phyloP scores from a whole-genome alignment of 2,888 invertebrate species.

The Acrocyrtus sp. region DNA sequence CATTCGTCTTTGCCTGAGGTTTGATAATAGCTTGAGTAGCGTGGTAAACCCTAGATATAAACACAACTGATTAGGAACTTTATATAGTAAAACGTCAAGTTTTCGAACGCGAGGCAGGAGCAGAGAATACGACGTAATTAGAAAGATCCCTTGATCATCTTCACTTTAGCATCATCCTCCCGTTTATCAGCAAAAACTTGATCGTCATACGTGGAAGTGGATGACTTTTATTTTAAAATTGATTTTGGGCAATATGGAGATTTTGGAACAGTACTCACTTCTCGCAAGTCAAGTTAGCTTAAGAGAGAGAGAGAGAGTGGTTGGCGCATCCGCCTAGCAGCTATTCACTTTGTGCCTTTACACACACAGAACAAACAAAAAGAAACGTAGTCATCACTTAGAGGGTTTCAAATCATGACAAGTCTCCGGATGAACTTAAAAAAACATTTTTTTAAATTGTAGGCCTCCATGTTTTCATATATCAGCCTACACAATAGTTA shows the following conservation, averaged over 20 bases:
- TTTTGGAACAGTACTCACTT: slow-evolving; percentile 63
- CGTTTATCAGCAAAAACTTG: slow-evolving; percentile 42
- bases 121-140: slow-evolving; percentile 30
- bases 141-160: slow-evolving; percentile 34
- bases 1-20: slow-evolving; percentile 94
- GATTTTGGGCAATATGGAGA: slow-evolving; percentile 37
- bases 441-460: slow-evolving; percentile 26
- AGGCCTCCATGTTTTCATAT: slow-evolving; percentile 33
- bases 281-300: slow-evolving; percentile 63
- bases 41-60: slow-evolving; percentile 76
- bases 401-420: slow-evolving; percentile 49
- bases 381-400: slow-evolving; percentile 63
- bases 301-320: slow-evolving; percentile 62
- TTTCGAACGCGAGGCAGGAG: slow-evolving; percentile 31
- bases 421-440: slow-evolving; percentile 55
- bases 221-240: no score
- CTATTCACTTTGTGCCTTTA: slow-evolving; percentile 64
- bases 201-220: slow-evolving; percentile 29
- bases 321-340: slow-evolving; percentile 63
- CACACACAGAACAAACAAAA: slow-evolving; percentile 64
- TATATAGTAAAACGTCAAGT: slow-evolving; percentile 3
- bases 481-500: slow-evolving; percentile 39
- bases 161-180: slow-evolving; percentile 23
- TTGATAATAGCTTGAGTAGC: slow-evolving; percentile 91
- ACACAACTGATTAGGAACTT: slow-evolving; percentile 25